Evolutionary conservation across 2,113 vertebrate species (phyloP), one percentile per base, ranked within the genome.

Genomic region (Grus americana): DNA sequence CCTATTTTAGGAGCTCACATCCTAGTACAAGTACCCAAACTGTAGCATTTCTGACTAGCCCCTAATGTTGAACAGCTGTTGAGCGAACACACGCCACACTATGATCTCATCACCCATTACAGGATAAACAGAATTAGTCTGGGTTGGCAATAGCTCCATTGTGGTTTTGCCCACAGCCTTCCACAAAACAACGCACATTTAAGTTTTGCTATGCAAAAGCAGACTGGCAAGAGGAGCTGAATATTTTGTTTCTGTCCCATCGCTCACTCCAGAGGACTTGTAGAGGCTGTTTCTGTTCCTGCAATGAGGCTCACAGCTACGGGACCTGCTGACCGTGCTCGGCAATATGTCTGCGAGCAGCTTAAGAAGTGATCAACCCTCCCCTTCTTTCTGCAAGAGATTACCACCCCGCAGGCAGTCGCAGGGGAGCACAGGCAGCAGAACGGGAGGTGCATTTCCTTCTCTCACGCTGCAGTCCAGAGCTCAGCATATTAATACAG

Each of bases 31-130:
- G 70, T 68, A 63, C 44, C 66, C 85, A 85, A 88, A 73, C 59
- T 18, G 8, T 17, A 73, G 71, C 71, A 26, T 80, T 96, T 88
- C 92, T 90, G 85, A 70, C 88, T 86, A 92, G 79, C 86, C 47
- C 50, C 79, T 94, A 88, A 97, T 96, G 93, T 20, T 90, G 90
- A 97, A 93, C 94, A 96, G 95, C 96, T 97, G 96, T 66, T 59
- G 71, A 82, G 79, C 18, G 16, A 91, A 82, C 87, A 88, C 81
- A 82, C 2, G 29, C 88, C 93, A 90, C 85, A 63, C 67, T 59
- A 95, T 97, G 95, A 96, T 95, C 95, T 97, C 96, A 97, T 92
- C 95, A 88, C 29, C 75, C 67, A 83, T 93, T 78, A 88, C 79
- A 83, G 93, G 63, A 90, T 92, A 97, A 96, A 95, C 96, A 97